Evolutionary conservation across 2,888 invertebrate species (phyloP).

Genomic region (Ceriagrion tenellum): DNA sequence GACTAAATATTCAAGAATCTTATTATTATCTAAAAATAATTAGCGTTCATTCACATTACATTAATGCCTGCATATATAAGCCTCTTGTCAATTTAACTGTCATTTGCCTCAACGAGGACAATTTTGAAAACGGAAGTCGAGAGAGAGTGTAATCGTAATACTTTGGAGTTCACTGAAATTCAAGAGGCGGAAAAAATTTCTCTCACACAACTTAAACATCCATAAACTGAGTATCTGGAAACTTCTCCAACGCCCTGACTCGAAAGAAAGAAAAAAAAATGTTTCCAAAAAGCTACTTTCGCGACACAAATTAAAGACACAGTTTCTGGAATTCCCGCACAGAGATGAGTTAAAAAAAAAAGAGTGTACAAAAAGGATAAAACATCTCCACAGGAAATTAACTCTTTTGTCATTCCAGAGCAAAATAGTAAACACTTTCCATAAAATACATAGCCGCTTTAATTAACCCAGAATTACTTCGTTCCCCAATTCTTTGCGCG

Average conservation of each 20-base stretch:
- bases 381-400: conserved; percentile 4
- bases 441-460: conserved; percentile 34
- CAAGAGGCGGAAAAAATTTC: background rate
- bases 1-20: too few species aligned
- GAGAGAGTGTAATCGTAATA: too few species aligned
- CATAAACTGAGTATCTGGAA: background rate
- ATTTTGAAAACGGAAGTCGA: too few species aligned
- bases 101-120: too few species aligned
- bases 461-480: conserved; percentile 54
- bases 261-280: background rate
- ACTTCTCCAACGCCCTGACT: background rate
- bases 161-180: background rate
- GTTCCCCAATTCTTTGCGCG: background rate
- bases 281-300: background rate
- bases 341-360: background rate
- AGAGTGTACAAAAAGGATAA: background rate
- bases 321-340: background rate
- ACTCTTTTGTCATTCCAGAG: conserved; percentile 18
- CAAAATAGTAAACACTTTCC: conserved; percentile 31
- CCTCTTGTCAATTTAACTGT: too few species aligned
- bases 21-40: too few species aligned
- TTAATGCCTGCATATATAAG: too few species aligned
- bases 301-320: conserved; percentile 16
- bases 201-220: background rate
- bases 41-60: too few species aligned